Base-by-base conservation (phyloP, 2,113 vertebrate genomes). In the Sinocyclocheilus anophthalmus region DNA sequence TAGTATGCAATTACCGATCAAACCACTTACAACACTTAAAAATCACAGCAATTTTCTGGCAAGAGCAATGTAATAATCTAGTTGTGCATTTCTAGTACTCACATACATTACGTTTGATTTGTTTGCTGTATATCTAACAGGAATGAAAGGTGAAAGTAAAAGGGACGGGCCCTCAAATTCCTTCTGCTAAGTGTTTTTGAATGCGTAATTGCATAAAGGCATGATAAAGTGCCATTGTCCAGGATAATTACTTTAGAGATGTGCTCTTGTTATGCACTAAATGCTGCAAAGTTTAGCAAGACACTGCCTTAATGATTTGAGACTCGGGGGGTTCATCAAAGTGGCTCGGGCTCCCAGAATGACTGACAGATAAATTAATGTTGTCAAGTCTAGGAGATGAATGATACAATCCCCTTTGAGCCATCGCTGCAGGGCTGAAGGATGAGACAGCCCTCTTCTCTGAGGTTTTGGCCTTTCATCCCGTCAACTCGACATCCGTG, bases 311-410 rank as follows among this genome's bases (percentile, higher is more conserved):
- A 95, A 95, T 95, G 94, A 95, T 93, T 92, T 90, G 86, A 91
- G 92, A 93, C 92, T 91, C 90, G 72, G 83, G 91, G 75, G 92
- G 92, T 83, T 82, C 88, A 85, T 90, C 70, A 85, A 84, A 90
- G 89, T 89, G 89, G 89, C 90, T 88, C 77, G 82, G 85, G 90
- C 84, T 91, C 81, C 90, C 26, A 16, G 76, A 85, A 88, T 96
- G 94, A 96, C 93, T 95, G 95, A 92, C 94, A 94, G 94, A 93
- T 93, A 94, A 93, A 95, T 95, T 94, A 94, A 94, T 95, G 92
- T 92, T 92, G 93, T 92, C 94, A 92, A 91, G 91, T 92, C 92
- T 92, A 83, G 61, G 94, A 93, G 94, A 94, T 87, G 73, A 48
- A 85, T 91, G 92, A 92, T 93, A 93, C 91, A 92, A 92, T 93